These are phyloP conservation scores for Tamias sibiricus DNA, from an alignment of 2,113 vertebrate genomes.

Conservation along the genomic window DNA sequence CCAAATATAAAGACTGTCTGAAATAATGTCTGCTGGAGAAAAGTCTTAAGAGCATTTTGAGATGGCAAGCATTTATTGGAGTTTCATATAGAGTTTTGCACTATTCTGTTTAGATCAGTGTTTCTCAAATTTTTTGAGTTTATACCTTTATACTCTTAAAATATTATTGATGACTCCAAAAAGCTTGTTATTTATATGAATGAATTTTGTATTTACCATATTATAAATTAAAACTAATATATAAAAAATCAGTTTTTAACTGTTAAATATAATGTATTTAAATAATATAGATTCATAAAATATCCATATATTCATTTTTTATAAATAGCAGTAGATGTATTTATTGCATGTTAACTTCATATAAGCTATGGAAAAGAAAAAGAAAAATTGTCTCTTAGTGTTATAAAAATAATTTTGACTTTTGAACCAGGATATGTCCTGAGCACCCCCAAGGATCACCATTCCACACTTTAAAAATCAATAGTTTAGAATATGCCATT, in stretches of 20 bases:
- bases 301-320: not conserved
- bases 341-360: not conserved
- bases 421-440: not conserved
- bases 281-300: conserved; percentile 10
- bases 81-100: not conserved
- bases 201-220: conserved; percentile 46
- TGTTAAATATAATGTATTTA: conserved; percentile 10
- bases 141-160: not conserved
- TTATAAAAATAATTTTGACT: conserved; percentile 8
- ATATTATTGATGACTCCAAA: conserved; percentile 10
- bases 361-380: conserved; percentile 45
- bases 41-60: not conserved
- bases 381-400: conserved; percentile 30
- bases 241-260: not conserved
- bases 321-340: not conserved
- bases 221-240: conserved; percentile 46
- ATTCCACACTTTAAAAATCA: conserved; percentile 24
- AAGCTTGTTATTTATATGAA: not conserved
- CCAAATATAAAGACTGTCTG: not conserved
- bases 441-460: not conserved
- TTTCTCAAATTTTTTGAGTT: conserved; percentile 33
- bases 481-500: not conserved
- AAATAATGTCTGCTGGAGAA: not conserved
- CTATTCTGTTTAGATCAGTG: not conserved
- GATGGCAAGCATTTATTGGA: not conserved